phyloP scores from a whole-genome alignment of 2,888 invertebrate species.

The Eilema depressum region DNA sequence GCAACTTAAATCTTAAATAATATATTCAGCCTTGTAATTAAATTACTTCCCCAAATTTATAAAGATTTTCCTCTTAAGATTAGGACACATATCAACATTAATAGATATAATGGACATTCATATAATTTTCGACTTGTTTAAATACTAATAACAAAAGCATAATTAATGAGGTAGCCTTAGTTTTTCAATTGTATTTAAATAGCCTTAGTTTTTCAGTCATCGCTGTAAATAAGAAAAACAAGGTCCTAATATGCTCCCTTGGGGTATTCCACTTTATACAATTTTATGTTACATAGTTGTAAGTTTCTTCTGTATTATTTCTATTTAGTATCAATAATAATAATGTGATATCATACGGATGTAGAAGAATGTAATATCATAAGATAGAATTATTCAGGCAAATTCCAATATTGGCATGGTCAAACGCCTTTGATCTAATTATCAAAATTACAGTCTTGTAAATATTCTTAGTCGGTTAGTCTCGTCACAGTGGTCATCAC shows the following conservation, averaged over 20 bases:
- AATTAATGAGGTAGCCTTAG: neutral
- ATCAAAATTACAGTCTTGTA: too few species aligned
- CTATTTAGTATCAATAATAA: neutral
- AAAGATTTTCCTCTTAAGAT: conserved; percentile 47
- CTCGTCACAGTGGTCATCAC: too few species aligned
- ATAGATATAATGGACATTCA: conserved; percentile 10
- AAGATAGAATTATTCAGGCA: neutral
- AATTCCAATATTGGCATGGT: neutral
- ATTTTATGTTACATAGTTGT: neutral
- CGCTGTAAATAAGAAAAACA: neutral
- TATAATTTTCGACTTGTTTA: neutral
- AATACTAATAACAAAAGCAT: neutral
- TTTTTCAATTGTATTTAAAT: neutral
- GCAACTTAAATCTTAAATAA: conserved; percentile 20
- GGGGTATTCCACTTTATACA: neutral
- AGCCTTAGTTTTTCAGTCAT: neutral
- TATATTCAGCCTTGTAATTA: conserved; percentile 44
- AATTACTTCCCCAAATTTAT: conserved; percentile 43
- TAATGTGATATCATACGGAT: neutral
- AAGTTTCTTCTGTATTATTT: neutral
- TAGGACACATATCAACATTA: conserved; percentile 20
- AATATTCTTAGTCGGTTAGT: too few species aligned
- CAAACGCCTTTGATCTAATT: neutral
- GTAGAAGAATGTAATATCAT: too few species aligned
- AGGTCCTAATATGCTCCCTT: neutral